Percentiles rank a stretch among this genome's conserved stretches.
phyloP scores from a whole-genome alignment of 2,113 vertebrate genomes.

The Oreochromis spilurus region DNA sequence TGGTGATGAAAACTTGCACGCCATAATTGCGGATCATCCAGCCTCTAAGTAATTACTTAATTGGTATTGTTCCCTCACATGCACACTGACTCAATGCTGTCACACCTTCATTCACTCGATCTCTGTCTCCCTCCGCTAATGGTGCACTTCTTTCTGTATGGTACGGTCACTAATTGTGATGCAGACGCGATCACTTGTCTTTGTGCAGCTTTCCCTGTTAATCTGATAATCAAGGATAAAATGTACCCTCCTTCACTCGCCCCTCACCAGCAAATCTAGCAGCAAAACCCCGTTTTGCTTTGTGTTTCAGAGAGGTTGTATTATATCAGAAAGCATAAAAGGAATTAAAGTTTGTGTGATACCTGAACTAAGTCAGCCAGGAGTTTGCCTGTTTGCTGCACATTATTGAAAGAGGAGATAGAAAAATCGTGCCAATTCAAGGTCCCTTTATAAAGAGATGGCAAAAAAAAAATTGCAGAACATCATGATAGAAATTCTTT shows the following conservation, averaged over 20 bases:
- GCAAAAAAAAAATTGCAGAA: not conserved
- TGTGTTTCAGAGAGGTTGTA: not conserved
- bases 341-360: not conserved
- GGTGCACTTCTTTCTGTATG: not conserved
- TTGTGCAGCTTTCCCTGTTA: constrained; percentile 13
- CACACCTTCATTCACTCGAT: constrained; percentile 27
- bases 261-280: not conserved
- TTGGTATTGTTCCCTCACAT: constrained; percentile 42
- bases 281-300: constrained; percentile 1
- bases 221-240: constrained; percentile 50
- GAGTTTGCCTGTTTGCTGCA: not conserved
- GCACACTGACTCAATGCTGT: not conserved
- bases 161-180: constrained; percentile 45
- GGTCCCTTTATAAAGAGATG: not conserved
- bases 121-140: constrained; percentile 1
- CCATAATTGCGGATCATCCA: constrained; percentile 51
- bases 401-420: not conserved
- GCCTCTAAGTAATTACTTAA: constrained; percentile 61
- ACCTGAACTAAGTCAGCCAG: not conserved
- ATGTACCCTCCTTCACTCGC: not conserved
- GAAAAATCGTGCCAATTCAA: not conserved
- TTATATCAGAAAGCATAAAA: constrained; percentile 9
- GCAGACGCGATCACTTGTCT: constrained; percentile 33
- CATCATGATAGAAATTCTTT: not conserved
- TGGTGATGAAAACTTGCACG: constrained; percentile 46